Evolutionary conservation across 2,113 vertebrate species (phyloP), one percentile per base, ranked within the genome.

Genomic region (Danio rerio): DNA sequence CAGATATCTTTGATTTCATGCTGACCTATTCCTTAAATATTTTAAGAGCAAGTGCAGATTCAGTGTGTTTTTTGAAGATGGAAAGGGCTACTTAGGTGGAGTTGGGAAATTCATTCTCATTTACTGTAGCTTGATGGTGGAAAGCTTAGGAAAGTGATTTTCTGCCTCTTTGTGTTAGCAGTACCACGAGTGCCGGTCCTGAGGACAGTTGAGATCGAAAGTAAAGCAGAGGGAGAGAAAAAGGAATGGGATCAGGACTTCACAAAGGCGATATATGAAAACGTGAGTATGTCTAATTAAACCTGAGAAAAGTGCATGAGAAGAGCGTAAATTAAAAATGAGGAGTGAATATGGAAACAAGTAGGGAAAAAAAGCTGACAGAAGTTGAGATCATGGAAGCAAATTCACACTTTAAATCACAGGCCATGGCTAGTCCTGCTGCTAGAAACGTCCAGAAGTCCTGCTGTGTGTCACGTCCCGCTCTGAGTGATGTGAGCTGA

Each of bases 401-500:
- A 53, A 62, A 65, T 73, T 65, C 77, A 47, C 63, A 65, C 40
- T 80, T n/a, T 40, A 58, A 74, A 55, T 11, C 18, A 69, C 13
- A n/a, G n/a, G n/a, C n/a, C n/a, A 47, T 63, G 68, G 18, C 59
- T 45, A 73, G 21, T 40, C 43, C 55, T 63, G 18, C 49, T 18
- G n/a, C 70, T 68, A 45, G 73, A 86, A 15, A 15, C 11, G 52
- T 43, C 43, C 42, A 56, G 56, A 80, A 49, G 16, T 21, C n/a
- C 31, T 10, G 7, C 59, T 59, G 31, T 63, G 40, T 83, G 59
- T 78, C 20, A 31, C 16, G 15, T 75, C 47, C 69, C 78, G 31
- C 10, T 78, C 59, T 65, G 73, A 53, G 43, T 52, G 49, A 81
- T 81, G 81, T 56, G 15, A 80, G 12, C 81, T 68, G 59, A 55